phyloP scores from a whole-genome alignment of 1,140 invertebrate genomes.

The Semibalanus balanoides region DNA sequence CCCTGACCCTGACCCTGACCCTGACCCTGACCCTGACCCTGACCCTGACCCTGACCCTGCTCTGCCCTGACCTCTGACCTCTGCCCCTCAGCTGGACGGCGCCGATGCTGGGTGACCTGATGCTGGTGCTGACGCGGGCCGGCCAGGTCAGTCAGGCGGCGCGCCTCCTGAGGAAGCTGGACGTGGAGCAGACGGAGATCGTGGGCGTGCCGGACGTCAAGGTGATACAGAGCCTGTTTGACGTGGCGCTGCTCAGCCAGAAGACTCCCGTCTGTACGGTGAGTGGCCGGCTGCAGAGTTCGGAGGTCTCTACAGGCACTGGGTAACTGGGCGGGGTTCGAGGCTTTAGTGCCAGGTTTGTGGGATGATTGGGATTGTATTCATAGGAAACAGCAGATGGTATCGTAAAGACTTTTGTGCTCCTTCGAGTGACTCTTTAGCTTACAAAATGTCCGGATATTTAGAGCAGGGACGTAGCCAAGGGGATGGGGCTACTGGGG shows the following conservation, averaged over 20 bases:
- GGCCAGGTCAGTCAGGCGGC: neutral
- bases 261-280: neutral
- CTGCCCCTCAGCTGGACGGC: neutral
- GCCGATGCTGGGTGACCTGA: neutral
- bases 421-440: too few relatives aligned
- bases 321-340: too few relatives aligned
- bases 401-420: too few relatives aligned
- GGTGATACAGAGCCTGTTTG: neutral
- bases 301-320: too few relatives aligned
- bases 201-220: neutral
- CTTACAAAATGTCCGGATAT: too few relatives aligned
- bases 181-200: neutral
- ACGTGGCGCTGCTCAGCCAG: neutral
- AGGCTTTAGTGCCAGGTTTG: too few relatives aligned
- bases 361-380: too few relatives aligned
- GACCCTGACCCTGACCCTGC: too few relatives aligned
- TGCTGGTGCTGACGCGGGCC: neutral
- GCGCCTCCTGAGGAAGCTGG: neutral
- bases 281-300: neutral
- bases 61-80: neutral
- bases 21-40: too few relatives aligned
- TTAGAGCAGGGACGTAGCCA: too few relatives aligned
- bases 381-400: too few relatives aligned
- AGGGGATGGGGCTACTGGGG: neutral
- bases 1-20: too few relatives aligned